Base-by-base conservation (phyloP, 1,140 invertebrate species). In the Drosophila sulfurigaster region DNA sequence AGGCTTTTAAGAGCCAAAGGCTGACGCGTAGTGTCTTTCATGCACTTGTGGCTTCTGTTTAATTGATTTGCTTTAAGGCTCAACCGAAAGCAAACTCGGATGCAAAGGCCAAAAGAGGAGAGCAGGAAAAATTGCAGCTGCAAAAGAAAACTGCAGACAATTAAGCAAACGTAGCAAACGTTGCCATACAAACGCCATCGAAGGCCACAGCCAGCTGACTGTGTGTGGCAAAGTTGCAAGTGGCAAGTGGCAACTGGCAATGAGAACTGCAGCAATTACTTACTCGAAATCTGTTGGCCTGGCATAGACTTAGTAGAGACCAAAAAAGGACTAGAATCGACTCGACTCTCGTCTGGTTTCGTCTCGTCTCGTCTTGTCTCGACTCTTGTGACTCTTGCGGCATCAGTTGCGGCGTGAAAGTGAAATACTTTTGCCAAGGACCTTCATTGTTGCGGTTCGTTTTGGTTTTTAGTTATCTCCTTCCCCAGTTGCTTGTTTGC, bases 401-500 rank as follows among this genome's bases (percentile, higher is more conserved):
- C 52, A 79, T 64, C 75, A 78, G 77, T 49, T 87, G 82, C 68
- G 83, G 83, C 85, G 74, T 80, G 80, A 89, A 87, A 88, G 83
- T 87, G 80, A 88, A 87, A 87, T 83, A 88, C 83, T 80, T 79
- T 88, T 78, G 63, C 77, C 69, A 87, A 87, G 83, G 85, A 88
- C 85, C 73, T 81, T 78, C 85, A 83, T 87, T 87, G 83, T 87
- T 87, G 83, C 80, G 83, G 85, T 67, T 74, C 13, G 35, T 20
- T 51, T 10, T 11, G 60, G 30, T 51, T 63, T 51, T 51, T 6
- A 13, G 7, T 25, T 49, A 1, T 20, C 28, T 16, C 16, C 52
- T 30, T 1, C 3, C 3, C 10, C n/a, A 62, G 75, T 70, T 74
- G 63, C 56, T 46, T 80, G 82, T 76, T 82, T 81, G 58, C 54